Base-by-base conservation (phyloP, 2,113 vertebrate species). In the Anarhynchus alexandrinus region DNA sequence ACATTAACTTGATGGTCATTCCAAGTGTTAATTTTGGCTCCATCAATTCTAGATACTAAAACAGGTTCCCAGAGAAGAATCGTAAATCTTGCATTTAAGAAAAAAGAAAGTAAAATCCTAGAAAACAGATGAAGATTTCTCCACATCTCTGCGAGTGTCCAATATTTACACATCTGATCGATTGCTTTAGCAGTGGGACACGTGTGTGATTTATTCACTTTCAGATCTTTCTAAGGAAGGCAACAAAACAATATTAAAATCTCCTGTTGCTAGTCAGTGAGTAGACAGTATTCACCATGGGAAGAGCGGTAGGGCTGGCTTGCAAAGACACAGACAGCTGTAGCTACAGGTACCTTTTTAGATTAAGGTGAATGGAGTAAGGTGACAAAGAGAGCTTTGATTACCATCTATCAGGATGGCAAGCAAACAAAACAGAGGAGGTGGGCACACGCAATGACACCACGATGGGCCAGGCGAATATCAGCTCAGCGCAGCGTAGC, bases 121-220 rank as follows among this genome's bases (percentile, higher is more conserved):
- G 65, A 91, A 94, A 95, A 89, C n/a, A 86, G 72, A 89, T 73
- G 49, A 58, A 80, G 52, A 76, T 84, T 87, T 85, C n/a, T 85
- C 71, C 29, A 51, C 42, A 77, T 51, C 66, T 91, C 70, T 88
- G 78, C 0, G 0, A 93, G 49, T 5, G 8, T 66, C 36, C 74
- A 58, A 9, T 77, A 42, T 80, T 89, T 90, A 87, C 58, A 55
- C 16, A 73, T 54, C 83, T 90, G 62, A 82, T 30, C 23, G 3
- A 90, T 55, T 69, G 70, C n/a, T 89, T 91, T 85, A 95, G 54
- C 93, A 93, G 54, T 4, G 1, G 86, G 80, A 78, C 52, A 78
- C 1, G 0, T 12, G 21, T 4, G 7, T 42, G 81, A 76, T 85
- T 88, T 85, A 82, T 77, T 85, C 58, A 61, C 42, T 72, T 87